phyloP scores from a whole-genome alignment of 1,140 invertebrate species.

The Ridgeia piscesae region DNA sequence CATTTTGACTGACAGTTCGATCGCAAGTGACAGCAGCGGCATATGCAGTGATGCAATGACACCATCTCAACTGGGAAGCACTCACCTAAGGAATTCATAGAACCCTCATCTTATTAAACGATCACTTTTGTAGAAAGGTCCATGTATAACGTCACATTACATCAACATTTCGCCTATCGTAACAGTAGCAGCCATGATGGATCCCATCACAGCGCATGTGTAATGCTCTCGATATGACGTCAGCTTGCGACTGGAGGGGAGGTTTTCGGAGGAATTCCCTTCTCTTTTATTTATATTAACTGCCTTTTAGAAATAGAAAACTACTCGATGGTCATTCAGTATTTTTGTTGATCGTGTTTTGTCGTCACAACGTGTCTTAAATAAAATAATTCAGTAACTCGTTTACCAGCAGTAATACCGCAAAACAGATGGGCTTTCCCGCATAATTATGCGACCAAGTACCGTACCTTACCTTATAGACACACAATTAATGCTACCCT shows the following conservation, averaged over 20 bases:
- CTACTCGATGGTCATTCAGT: neutral
- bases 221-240: conserved; percentile 5
- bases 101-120: neutral
- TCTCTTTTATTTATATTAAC: neutral
- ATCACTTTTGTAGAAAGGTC: neutral
- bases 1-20: conserved; percentile 4
- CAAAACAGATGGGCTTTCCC: neutral
- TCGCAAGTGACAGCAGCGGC: neutral
- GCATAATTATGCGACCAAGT: neutral
- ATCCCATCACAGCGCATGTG: conserved; percentile 3
- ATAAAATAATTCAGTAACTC: neutral
- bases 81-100: neutral
- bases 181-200: neutral
- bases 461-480: neutral
- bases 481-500: neutral
- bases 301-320: neutral
- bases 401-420: neutral
- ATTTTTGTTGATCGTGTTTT: neutral
- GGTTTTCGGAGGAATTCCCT: neutral
- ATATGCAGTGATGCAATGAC: neutral
- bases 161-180: neutral
- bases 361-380: neutral
- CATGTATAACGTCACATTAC: neutral
- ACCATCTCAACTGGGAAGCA: neutral
- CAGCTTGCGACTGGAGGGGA: neutral